Base-by-base conservation (phyloP, 2,888 invertebrate genomes). In the Congeria kusceri region DNA sequence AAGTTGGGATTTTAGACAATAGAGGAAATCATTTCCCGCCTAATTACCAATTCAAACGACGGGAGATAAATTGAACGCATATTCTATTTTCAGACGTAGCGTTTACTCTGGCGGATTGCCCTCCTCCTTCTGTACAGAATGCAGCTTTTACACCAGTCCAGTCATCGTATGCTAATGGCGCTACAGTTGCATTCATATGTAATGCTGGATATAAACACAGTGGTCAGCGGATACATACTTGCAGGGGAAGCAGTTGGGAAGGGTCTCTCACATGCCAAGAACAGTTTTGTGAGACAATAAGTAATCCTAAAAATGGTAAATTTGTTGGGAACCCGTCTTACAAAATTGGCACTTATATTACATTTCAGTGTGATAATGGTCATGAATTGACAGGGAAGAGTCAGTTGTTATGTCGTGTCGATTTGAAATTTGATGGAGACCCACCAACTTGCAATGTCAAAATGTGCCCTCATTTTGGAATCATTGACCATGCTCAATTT, bases 361-460 rank as follows among this genome's bases (percentile, higher is more conserved):
- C 25, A 15, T 58, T 58, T 25, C 5, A 28, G 15, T 58, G 58
- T 23, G 15, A 58, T 28, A 25, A 3, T 5, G 58, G 58, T 23
- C 15, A 58, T 15, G 23, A 3, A 27, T 27, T 58, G 58, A 27
- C 3, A 23, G 58, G 58, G 18, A 18, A 18, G 15, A 58, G 58
- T 23, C 25, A 28, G 18, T 23, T 28, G 23, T 7, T 28, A 20
- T 58, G 58, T 23, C 58, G 58, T 20, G 27, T 23, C 23, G 27
- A 58, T 25, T 23, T 23, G 9, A 18, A 58, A 15, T 58, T 23
- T 23, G 25, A 23, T 25, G 23, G 28, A 15, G 5, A 5, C 23
- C 58, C 58, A 18, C 58, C 58, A 27, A 18, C 27, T 7, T 58
- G 58, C 58, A 9, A 23, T 23, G 58, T 28, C 15, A 58, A 58